A percentile compares a stretch with the other conserved stretches of the same genome.
Evolutionary conservation across 30 jellyfish, hydroid and myxozoan genomes (phyloP).

Genomic region (Pseudorhiza aurosa): DNA sequence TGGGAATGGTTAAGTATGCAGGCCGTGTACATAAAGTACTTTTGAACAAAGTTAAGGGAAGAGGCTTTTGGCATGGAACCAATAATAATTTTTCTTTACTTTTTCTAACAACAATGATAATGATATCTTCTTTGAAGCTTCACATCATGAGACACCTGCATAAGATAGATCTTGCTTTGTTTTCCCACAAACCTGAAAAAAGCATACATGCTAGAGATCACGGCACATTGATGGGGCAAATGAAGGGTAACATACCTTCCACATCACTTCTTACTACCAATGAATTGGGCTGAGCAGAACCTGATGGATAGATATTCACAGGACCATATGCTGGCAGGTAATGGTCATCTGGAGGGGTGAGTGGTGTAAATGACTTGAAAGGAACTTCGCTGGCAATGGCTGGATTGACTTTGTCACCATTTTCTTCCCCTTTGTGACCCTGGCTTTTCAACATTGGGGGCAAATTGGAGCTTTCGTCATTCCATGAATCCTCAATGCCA

Average conservation of each 20-base stretch:
- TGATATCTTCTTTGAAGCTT: too few species aligned
- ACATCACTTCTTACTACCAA: slow-evolving; percentile 15
- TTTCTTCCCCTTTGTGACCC: slow-evolving; percentile 7
- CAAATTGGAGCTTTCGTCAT: slow-evolving; percentile 48
- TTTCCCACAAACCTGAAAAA: too few species aligned
- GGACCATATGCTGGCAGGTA: slow-evolving; percentile 47
- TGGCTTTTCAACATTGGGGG: slow-evolving; percentile 11
- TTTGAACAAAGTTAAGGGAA: too few species aligned
- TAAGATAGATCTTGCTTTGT: too few species aligned
- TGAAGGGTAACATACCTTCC: slow-evolving; percentile 32
- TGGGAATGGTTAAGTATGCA: too few species aligned
- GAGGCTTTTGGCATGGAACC: too few species aligned
- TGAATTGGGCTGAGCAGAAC: slow-evolving; percentile 4
- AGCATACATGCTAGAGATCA: too few species aligned
- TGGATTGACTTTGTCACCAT: background rate
- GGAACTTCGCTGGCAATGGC: slow-evolving; percentile 19
- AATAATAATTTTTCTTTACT: too few species aligned
- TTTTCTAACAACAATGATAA: too few species aligned
- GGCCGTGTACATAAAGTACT: too few species aligned
- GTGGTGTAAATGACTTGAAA: slow-evolving; percentile 25
- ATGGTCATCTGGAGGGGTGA: slow-evolving; percentile 43
- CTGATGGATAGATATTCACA: slow-evolving; percentile 23
- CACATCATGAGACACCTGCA: too few species aligned
- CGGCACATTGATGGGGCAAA: too few species aligned
- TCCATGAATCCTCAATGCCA: slow-evolving; percentile 89